These are phyloP conservation scores for Trichogramma dendrolimi DNA, from an alignment of 2,888 invertebrate genomes.

Conservation along the genomic window DNA sequence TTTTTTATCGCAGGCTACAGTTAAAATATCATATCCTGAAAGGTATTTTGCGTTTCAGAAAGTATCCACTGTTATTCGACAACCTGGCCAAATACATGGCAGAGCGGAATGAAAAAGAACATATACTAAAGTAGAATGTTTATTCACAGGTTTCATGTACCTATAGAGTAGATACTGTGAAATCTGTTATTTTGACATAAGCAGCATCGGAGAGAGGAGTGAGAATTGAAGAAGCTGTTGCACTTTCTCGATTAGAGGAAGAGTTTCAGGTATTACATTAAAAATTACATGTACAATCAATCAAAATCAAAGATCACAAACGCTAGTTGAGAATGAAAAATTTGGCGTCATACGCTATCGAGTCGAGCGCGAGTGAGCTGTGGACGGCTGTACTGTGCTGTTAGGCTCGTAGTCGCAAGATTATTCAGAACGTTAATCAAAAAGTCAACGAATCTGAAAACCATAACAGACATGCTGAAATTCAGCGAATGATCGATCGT, in stretches of 20 bases:
- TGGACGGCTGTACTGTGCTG: conserved; percentile 64
- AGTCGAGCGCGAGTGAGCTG: too few species aligned
- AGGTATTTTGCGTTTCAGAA: conserved; percentile 80
- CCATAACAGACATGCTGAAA: conserved; percentile 68
- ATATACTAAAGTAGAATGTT: too few species aligned
- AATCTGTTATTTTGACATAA: conserved; percentile 82
- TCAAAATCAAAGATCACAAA: conserved; percentile 22
- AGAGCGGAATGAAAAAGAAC: conserved; percentile 56
- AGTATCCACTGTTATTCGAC: conserved; percentile 85
- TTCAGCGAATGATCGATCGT: conserved; percentile 70
- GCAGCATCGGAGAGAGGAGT: conserved; percentile 77
- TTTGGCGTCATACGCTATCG: too few species aligned
- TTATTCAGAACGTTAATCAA: conserved; percentile 76
- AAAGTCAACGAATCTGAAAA: conserved; percentile 81
- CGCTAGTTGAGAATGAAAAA: conserved; percentile 22
- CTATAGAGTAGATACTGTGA: conserved; percentile 82
- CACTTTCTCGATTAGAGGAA: conserved; percentile 82
- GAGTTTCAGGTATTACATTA: conserved; percentile 72
- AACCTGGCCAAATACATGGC: conserved; percentile 68
- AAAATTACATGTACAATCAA: conserved; percentile 42
- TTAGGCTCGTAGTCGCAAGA: conserved; percentile 73
- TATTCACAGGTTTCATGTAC: conserved; percentile 69
- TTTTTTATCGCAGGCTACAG: conserved; percentile 58
- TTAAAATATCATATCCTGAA: conserved; percentile 83
- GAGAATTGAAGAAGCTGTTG: conserved; percentile 75